phyloP scores from a whole-genome alignment of 1,140 invertebrate species.

The Diabrotica undecimpunctata region DNA sequence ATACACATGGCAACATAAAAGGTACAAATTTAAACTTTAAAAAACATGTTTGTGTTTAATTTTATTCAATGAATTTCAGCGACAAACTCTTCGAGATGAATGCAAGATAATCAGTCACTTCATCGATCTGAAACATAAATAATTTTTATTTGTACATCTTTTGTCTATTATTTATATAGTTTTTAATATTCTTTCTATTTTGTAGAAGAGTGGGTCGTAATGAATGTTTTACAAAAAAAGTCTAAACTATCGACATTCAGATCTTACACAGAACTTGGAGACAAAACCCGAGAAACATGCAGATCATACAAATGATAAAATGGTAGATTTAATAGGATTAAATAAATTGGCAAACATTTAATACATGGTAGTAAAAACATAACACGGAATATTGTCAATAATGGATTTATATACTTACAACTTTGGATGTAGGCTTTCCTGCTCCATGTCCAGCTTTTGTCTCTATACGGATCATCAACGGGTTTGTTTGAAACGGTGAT shows the following conservation, averaged over 20 bases:
- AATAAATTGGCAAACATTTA: too few relatives aligned
- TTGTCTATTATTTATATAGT: too few relatives aligned
- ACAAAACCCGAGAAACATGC: too few relatives aligned
- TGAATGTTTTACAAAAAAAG: too few relatives aligned
- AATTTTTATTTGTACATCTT: neutral
- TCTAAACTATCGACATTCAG: too few relatives aligned
- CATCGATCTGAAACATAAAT: conserved; percentile 75
- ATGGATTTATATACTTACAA: conserved; percentile 57
- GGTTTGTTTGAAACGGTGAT: conserved; percentile 72
- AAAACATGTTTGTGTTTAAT: neutral
- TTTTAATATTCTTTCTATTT: neutral
- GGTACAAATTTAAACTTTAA: too few relatives aligned
- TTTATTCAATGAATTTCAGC: conserved; percentile 44
- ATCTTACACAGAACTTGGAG: too few relatives aligned
- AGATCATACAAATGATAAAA: too few relatives aligned
- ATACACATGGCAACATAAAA: too few relatives aligned
- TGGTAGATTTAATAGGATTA: too few relatives aligned
- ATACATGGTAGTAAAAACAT: too few relatives aligned
- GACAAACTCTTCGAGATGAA: conserved; percentile 79
- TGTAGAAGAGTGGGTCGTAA: too few relatives aligned
- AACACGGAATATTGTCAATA: neutral
- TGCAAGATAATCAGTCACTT: conserved; percentile 80
- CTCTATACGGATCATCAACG: conserved; percentile 85
- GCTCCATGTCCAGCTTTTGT: conserved; percentile 94
- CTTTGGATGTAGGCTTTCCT: conserved; percentile 92